These are phyloP conservation scores for Oryctes rhinoceros DNA, from an alignment of 1,140 invertebrate genomes.

Conservation along the genomic window DNA sequence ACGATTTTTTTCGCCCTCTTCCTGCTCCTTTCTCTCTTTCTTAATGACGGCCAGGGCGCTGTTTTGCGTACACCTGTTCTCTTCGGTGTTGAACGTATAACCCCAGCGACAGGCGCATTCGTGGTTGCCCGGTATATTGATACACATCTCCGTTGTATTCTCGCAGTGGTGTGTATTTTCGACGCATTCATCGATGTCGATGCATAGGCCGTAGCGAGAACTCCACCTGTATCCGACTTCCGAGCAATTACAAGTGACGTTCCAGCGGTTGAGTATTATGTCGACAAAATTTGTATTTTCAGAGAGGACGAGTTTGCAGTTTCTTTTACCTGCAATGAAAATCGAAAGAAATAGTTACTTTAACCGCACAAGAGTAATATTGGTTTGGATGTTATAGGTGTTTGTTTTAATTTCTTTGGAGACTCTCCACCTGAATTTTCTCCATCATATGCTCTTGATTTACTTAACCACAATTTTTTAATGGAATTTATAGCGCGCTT, in stretches of 20 bases:
- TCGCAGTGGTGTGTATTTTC: slow-evolving; percentile 61
- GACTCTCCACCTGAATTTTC: no score
- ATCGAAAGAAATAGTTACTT: no score
- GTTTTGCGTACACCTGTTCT: slow-evolving; percentile 51
- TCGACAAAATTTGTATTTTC: slow-evolving; percentile 65
- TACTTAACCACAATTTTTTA: no score
- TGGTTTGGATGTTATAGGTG: no score
- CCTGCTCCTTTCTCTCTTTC: slow-evolving; percentile 36
- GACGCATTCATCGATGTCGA: slow-evolving; percentile 72
- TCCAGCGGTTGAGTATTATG: slow-evolving; percentile 67
- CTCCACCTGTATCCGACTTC: slow-evolving; percentile 66
- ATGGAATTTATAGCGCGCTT: no score
- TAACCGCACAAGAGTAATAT: no score
- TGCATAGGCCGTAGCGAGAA: slow-evolving; percentile 67
- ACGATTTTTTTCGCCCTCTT: not conserved
- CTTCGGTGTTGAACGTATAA: slow-evolving; percentile 57
- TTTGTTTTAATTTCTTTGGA: no score
- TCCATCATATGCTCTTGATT: no score
- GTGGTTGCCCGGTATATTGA: slow-evolving; percentile 67
- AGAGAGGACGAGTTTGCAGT: slow-evolving; percentile 61
- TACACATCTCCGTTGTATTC: slow-evolving; percentile 61
- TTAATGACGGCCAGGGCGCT: slow-evolving; percentile 47
- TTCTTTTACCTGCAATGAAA: slow-evolving; percentile 12
- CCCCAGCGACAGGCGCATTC: slow-evolving; percentile 65
- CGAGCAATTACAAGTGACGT: slow-evolving; percentile 67